Evolutionary conservation across 2,888 invertebrate species (phyloP).

Genomic region (Hipparchia sbordonii): DNA sequence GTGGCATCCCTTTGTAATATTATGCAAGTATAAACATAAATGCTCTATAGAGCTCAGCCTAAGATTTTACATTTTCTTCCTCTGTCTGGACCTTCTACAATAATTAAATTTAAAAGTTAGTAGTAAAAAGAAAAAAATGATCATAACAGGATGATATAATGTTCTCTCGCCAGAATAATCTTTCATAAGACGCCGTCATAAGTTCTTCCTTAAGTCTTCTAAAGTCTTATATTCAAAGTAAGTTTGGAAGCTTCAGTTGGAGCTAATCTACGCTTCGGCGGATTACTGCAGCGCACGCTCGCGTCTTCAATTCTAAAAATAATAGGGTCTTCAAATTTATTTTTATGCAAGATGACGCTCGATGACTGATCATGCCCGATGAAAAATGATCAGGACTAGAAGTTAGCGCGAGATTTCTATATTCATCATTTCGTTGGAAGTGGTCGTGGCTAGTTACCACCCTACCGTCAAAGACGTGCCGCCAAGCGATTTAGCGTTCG

Average conservation of each 20-base stretch:
- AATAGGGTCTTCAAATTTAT: not conserved
- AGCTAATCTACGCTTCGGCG: slow-evolving; percentile 19
- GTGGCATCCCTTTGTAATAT: not conserved
- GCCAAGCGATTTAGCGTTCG: too few relatives aligned
- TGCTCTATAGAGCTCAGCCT: not conserved
- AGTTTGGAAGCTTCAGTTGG: slow-evolving; percentile 15
- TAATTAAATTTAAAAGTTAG: not conserved
- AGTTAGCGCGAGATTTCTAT: too few relatives aligned
- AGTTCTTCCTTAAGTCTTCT: slow-evolving; percentile 16
- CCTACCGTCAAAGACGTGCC: too few relatives aligned
- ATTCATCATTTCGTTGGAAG: too few relatives aligned
- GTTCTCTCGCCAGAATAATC: slow-evolving; percentile 20
- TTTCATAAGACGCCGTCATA: slow-evolving; percentile 14
- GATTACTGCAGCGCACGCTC: slow-evolving; percentile 14
- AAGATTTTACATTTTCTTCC: not conserved
- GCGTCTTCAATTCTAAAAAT: slow-evolving; percentile 1
- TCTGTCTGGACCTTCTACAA: not conserved
- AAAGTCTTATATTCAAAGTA: slow-evolving; percentile 17
- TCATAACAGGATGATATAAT: slow-evolving; percentile 16
- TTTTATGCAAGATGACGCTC: not conserved
- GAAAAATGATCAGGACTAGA: too few relatives aligned
- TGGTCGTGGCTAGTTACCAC: too few relatives aligned
- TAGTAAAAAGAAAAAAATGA: slow-evolving; percentile 1
- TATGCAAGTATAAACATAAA: too few relatives aligned
- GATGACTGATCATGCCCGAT: too few relatives aligned